These are phyloP conservation scores for Dryococelus australis DNA, from an alignment of 2,888 invertebrate species.

Conservation along the genomic window DNA sequence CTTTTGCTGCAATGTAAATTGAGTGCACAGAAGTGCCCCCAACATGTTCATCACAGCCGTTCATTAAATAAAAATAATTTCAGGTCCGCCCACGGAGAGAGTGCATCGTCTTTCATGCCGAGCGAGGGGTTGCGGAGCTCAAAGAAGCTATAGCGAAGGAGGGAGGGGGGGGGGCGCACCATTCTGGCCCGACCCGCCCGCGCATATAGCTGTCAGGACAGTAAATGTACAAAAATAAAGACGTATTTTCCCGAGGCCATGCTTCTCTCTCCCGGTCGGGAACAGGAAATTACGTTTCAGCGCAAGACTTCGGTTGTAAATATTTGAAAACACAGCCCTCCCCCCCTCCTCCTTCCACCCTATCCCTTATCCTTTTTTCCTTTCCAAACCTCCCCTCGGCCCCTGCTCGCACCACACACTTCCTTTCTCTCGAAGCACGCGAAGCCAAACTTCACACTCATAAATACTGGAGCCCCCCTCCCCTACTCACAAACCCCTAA, in stretches of 20 bases:
- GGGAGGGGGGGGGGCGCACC: too few relatives aligned
- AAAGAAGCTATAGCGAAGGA: neutral
- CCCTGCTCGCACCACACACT: neutral
- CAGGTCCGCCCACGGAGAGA: too few relatives aligned
- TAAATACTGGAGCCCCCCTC: neutral
- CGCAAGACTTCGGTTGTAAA: slow-evolving; percentile 5
- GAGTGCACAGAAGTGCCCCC: too few relatives aligned
- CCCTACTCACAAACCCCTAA: neutral
- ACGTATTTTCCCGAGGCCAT: slow-evolving; percentile 8
- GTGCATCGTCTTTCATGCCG: too few relatives aligned
- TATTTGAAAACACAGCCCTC: neutral
- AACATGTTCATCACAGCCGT: too few relatives aligned
- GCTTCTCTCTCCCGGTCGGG: neutral
- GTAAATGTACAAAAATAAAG: neutral
- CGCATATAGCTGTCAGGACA: neutral
- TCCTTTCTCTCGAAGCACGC: neutral
- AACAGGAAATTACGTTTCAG: slow-evolving; percentile 16
- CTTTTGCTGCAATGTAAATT: too few relatives aligned
- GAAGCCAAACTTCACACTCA: slow-evolving; percentile 16
- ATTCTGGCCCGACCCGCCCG: neutral
- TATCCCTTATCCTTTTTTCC: neutral
- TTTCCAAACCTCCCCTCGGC: neutral
- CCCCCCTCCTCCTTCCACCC: neutral
- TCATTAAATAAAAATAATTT: too few relatives aligned
- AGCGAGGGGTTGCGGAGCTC: neutral